Evolutionary conservation across 92 coral and sea anemone species (phyloP).

Genomic region (Virgularia gustaviana): DNA sequence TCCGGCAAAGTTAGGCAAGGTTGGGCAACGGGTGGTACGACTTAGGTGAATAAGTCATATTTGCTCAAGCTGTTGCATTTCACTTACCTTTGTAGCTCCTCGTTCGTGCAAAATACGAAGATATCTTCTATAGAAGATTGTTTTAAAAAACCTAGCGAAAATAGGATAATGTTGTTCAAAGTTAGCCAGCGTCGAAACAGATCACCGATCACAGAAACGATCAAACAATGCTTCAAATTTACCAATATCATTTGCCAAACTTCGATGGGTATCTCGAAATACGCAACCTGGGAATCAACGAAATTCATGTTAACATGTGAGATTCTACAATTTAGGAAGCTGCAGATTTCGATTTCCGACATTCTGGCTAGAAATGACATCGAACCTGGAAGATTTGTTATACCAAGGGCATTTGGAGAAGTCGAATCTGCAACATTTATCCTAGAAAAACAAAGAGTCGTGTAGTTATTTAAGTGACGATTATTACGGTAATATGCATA

Average conservation of each 20-base stretch:
- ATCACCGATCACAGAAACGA: background rate
- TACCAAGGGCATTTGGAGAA: background rate
- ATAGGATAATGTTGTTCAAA: background rate
- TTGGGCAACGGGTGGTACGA: no score
- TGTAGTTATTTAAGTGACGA: background rate
- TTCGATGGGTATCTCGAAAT: slow-evolving; percentile 50
- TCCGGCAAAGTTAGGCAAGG: no score
- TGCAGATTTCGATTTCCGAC: no score
- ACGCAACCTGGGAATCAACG: background rate
- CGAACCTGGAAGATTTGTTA: background rate
- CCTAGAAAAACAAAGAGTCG: background rate
- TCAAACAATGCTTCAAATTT: background rate
- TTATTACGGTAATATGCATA: no score
- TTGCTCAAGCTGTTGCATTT: no score
- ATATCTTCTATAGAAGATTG: slow-evolving; percentile 50
- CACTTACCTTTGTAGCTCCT: slow-evolving; percentile 60
- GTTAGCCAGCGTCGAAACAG: background rate
- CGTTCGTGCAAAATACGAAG: slow-evolving; percentile 59
- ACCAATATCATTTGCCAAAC: slow-evolving; percentile 61
- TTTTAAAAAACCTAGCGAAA: slow-evolving; percentile 43
- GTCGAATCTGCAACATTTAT: background rate
- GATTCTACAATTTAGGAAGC: no score
- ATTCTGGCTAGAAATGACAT: no score
- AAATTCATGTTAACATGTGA: no score
- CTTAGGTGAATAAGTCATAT: no score